These are phyloP conservation scores for Ramphastos sulfuratus DNA, from an alignment of 2,113 vertebrate species.

Conservation along the genomic window DNA sequence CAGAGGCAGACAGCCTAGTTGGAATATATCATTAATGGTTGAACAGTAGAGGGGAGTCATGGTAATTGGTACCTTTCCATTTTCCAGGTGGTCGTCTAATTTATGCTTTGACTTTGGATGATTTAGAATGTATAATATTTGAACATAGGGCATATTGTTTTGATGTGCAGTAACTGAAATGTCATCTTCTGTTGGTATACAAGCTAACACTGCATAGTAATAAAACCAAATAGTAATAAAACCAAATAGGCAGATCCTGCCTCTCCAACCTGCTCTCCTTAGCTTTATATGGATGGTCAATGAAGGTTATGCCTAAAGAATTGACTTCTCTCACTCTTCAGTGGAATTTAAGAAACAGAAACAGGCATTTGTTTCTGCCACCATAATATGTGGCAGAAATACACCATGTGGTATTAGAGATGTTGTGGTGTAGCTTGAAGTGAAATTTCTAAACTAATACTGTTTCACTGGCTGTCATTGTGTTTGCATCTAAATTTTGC, in stretches of 20 bases:
- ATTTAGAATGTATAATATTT: not conserved
- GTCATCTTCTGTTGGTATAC: not conserved
- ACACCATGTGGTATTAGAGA: not conserved
- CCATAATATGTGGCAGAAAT: not conserved
- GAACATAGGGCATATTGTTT: not conserved
- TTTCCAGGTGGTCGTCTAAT: not conserved
- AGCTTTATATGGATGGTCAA: not conserved
- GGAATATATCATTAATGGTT: not conserved
- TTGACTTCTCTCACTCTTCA: not conserved
- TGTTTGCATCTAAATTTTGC: not conserved
- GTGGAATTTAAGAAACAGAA: not conserved
- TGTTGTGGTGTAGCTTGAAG: not conserved
- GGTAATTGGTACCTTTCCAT: not conserved
- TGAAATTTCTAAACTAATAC: not conserved
- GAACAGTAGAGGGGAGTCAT: not conserved
- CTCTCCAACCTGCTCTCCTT: too few species aligned
- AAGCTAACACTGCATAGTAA: not conserved
- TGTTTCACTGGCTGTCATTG: not conserved
- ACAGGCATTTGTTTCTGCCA: not conserved
- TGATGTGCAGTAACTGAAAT: not conserved
- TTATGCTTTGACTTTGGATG: not conserved
- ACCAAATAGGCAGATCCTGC: too few species aligned
- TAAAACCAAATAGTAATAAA: too few species aligned
- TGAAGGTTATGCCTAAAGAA: not conserved
- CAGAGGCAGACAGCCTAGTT: not conserved